Conservation (phyloP, 2,113 vertebrate species). For the Lepisosteus osseus region DNA sequence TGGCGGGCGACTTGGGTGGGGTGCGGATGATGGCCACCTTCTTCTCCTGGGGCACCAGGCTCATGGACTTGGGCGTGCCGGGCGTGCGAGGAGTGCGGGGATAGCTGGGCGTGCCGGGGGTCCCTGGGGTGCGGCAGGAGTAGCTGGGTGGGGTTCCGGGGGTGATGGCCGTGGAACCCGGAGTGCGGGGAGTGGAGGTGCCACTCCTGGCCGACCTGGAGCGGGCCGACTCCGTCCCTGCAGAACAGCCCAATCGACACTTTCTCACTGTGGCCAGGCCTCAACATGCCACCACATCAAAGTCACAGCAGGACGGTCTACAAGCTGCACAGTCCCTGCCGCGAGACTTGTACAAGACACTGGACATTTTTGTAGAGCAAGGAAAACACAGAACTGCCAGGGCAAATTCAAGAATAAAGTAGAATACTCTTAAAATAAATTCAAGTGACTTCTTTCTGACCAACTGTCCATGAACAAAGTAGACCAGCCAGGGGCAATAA, state of each 20-base stretch:
- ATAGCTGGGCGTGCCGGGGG: conserved; percentile 78
- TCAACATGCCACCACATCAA: no score
- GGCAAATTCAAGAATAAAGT: no score
- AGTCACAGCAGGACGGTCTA: not conserved
- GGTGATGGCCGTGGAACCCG: conserved; percentile 86
- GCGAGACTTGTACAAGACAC: no score
- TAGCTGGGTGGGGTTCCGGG: conserved; percentile 90
- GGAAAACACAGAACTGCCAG: no score
- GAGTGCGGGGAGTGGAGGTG: conserved; percentile 87
- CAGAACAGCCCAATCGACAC: conserved; percentile 8
- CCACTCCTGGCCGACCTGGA: conserved; percentile 87
- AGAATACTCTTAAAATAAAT: no score
- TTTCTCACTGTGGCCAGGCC: not conserved
- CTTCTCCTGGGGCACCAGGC: conserved; percentile 86
- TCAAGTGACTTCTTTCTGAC: no score
- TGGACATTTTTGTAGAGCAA: no score
- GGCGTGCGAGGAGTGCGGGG: conserved; percentile 87
- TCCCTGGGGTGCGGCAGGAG: conserved; percentile 87
- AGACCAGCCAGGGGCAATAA: no score
- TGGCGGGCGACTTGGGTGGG: conserved; percentile 88
- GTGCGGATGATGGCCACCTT: conserved; percentile 93
- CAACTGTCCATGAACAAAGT: no score
- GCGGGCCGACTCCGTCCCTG: conserved; percentile 83
- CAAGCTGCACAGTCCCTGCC: not conserved
- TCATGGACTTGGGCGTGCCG: conserved; percentile 89